Percentiles rank a stretch among this genome's conserved stretches.
Evolutionary conservation across 2,113 vertebrate species (phyloP).

Genomic region (Rhinichthys klamathensis): DNA sequence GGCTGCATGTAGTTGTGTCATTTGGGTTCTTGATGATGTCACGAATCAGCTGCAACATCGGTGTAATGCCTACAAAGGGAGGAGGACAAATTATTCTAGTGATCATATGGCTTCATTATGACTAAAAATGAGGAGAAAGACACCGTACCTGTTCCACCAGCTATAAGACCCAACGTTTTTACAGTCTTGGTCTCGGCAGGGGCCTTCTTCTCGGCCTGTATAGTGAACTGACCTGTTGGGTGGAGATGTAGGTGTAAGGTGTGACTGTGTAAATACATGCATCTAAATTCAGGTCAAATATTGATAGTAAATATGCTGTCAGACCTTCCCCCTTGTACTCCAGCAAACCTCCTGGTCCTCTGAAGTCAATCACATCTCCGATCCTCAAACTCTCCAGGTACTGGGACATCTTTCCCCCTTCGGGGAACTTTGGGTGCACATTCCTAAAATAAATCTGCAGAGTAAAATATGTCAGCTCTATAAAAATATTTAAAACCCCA

Average conservation of each 20-base stretch:
- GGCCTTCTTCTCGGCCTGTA: constrained; percentile 77
- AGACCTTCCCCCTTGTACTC: constrained; percentile 64
- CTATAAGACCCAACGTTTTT: constrained; percentile 74
- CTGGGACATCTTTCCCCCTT: constrained; percentile 70
- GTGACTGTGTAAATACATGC: neutral
- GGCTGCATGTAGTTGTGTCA: constrained; percentile 73
- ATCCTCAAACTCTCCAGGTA: constrained; percentile 64
- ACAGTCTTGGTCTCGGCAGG: constrained; percentile 64
- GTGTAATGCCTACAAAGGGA: constrained; percentile 72
- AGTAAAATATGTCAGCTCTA: neutral
- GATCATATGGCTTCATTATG: neutral
- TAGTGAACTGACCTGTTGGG: constrained; percentile 70
- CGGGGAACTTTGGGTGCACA: constrained; percentile 66
- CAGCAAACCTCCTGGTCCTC: constrained; percentile 67
- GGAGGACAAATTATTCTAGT: neutral
- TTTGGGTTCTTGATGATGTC: constrained; percentile 73
- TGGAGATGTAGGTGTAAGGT: constrained; percentile 19
- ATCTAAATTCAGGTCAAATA: neutral
- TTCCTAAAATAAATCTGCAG: constrained; percentile 66
- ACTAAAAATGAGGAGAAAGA: neutral
- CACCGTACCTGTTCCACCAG: constrained; percentile 76
- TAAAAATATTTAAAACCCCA: neutral
- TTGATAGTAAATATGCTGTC: neutral
- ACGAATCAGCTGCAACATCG: constrained; percentile 76
- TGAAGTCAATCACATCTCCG: constrained; percentile 65